Conservation (phyloP, 2,113 vertebrate genomes). For the Erythrolamprus reginae region DNA sequence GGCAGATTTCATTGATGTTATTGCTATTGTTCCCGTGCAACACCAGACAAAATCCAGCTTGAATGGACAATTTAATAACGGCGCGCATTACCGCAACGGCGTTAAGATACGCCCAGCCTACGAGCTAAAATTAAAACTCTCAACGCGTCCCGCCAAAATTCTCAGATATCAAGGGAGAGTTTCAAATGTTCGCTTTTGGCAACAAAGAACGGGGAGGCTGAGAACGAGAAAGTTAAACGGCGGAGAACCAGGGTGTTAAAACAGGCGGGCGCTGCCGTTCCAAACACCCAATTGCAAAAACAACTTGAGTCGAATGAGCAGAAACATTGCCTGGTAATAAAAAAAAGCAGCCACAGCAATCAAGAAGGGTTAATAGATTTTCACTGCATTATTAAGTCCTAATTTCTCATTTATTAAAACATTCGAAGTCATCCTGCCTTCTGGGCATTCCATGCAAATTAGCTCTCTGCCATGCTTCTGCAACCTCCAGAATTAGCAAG, state of each 20-base stretch:
- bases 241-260: background rate
- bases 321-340: slow-evolving; percentile 44
- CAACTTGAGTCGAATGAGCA: slow-evolving; percentile 34
- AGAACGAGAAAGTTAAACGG: background rate
- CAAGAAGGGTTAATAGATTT: slow-evolving; percentile 73
- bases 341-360: slow-evolving; percentile 49
- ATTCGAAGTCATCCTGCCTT: slow-evolving; percentile 64
- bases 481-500: slow-evolving; percentile 28
- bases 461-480: slow-evolving; percentile 45
- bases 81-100: background rate
- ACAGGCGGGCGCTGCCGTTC: no score
- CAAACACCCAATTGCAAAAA: background rate
- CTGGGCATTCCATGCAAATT: slow-evolving; percentile 67
- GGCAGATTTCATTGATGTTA: background rate
- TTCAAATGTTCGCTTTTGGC: background rate
- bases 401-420: slow-evolving; percentile 72
- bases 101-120: background rate
- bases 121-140: background rate
- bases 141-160: no score
- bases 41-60: background rate
- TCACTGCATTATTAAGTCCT: slow-evolving; percentile 71
- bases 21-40: background rate
- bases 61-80: background rate
- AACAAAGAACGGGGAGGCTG: no score
- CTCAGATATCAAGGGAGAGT: background rate